phyloP scores from a whole-genome alignment of 2,888 invertebrate genomes.

The Mechanitis messenoides region DNA sequence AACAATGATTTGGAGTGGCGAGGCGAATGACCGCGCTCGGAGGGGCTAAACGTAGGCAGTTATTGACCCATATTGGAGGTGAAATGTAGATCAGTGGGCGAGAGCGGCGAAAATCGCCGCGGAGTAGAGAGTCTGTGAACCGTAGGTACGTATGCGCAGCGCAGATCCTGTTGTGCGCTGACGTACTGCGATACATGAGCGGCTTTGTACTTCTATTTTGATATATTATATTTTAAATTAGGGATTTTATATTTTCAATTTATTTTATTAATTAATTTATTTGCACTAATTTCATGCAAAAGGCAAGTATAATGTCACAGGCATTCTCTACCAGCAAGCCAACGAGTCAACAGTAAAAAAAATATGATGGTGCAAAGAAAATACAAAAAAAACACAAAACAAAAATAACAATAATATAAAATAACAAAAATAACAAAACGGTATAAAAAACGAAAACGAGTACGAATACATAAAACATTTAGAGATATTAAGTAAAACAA shows the following conservation, averaged over 20 bases:
- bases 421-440: no score
- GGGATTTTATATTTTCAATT: background rate
- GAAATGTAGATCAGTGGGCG: conserved; percentile 78
- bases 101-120: conserved; percentile 73
- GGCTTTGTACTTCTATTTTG: background rate
- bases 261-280: no score
- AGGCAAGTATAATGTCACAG: no score
- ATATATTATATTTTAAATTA: background rate
- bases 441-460: no score
- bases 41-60: conserved; percentile 76
- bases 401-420: no score
- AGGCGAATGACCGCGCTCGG: conserved; percentile 73
- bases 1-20: conserved; percentile 76
- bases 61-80: conserved; percentile 76
- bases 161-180: conserved; percentile 17
- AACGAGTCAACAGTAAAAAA: no score
- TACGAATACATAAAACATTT: no score
- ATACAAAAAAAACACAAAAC: no score
- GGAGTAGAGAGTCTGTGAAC: conserved; percentile 45
- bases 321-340: no score
- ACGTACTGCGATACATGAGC: background rate
- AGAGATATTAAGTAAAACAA: no score
- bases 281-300: no score
- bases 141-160: conserved; percentile 30
- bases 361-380: no score